These are phyloP conservation scores for Nomada ferruginata DNA, from an alignment of 2,888 invertebrate genomes.

Conservation along the genomic window DNA sequence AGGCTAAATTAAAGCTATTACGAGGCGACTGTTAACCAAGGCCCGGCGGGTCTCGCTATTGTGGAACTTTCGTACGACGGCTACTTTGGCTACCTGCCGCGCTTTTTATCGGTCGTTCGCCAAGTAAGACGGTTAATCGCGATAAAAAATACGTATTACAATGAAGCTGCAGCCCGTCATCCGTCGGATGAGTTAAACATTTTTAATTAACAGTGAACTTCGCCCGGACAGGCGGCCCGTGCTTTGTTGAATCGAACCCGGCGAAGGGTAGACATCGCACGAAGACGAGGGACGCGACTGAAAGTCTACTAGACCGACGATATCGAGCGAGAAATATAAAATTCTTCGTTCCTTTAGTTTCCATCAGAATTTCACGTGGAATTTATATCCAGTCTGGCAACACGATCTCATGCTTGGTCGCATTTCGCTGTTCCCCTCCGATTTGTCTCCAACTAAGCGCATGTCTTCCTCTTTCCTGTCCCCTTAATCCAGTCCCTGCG, in stretches of 20 bases:
- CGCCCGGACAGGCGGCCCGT: neutral
- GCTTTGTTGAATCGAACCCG: constrained; percentile 8
- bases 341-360: constrained; percentile 31
- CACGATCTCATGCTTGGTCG: constrained; percentile 24
- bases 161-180: constrained; percentile 33
- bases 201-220: constrained; percentile 61
- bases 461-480: neutral
- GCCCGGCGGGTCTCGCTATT: constrained; percentile 54
- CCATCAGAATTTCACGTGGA: constrained; percentile 32
- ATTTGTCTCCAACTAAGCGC: constrained; percentile 20
- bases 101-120: constrained; percentile 56
- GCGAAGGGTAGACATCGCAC: neutral
- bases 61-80: constrained; percentile 59
- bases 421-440: constrained; percentile 18
- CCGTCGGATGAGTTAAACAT: constrained; percentile 49
- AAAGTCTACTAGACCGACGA: neutral
- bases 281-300: neutral
- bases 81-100: constrained; percentile 20
- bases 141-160: constrained; percentile 52
- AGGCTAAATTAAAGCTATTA: constrained; percentile 72
- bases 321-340: constrained; percentile 25
- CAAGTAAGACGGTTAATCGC: constrained; percentile 45
- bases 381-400: constrained; percentile 34
- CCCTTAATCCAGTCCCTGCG: neutral
- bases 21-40: constrained; percentile 60